Conservation (phyloP, 2,113 vertebrate genomes). For the Paradoxurus hermaphroditus region DNA sequence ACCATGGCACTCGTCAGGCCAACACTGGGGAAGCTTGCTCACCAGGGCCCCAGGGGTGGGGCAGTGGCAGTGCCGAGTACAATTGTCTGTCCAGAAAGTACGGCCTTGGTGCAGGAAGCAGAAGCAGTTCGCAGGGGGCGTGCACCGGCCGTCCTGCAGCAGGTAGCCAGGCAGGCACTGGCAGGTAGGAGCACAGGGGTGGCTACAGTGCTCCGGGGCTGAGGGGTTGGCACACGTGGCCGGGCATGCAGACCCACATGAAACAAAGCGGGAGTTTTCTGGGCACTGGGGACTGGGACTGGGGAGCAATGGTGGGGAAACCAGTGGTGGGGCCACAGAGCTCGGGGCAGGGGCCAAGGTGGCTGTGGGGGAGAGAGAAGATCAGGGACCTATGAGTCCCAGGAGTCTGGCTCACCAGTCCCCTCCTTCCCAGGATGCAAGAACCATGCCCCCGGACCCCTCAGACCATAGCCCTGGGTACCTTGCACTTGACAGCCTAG, state of each 20-base stretch:
- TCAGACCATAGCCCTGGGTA: background rate
- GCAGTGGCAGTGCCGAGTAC: slow-evolving; percentile 74
- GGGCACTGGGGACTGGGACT: slow-evolving; percentile 80
- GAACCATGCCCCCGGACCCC: background rate
- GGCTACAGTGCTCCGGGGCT: slow-evolving; percentile 42
- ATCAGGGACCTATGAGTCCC: background rate
- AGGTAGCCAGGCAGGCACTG: slow-evolving; percentile 78
- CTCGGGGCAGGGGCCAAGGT: background rate
- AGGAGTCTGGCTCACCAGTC: background rate
- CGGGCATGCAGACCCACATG: slow-evolving; percentile 77
- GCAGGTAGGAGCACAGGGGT: slow-evolving; percentile 76
- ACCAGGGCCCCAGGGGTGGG: background rate
- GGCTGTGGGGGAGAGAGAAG: background rate
- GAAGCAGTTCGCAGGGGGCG: slow-evolving; percentile 73
- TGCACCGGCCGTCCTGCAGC: slow-evolving; percentile 74
- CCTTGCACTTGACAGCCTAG: slow-evolving; percentile 56
- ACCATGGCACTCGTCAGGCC: slow-evolving; percentile 60
- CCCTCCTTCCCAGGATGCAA: background rate
- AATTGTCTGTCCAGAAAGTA: slow-evolving; percentile 80
- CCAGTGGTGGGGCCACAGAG: background rate
- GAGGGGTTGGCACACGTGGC: slow-evolving; percentile 76
- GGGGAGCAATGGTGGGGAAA: slow-evolving; percentile 71
- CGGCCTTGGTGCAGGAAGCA: slow-evolving; percentile 80
- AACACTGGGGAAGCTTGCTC: slow-evolving; percentile 74
- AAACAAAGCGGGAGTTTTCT: slow-evolving; percentile 78